Conservation (phyloP, 1,140 invertebrate genomes). For the Drosophila repleta region DNA sequence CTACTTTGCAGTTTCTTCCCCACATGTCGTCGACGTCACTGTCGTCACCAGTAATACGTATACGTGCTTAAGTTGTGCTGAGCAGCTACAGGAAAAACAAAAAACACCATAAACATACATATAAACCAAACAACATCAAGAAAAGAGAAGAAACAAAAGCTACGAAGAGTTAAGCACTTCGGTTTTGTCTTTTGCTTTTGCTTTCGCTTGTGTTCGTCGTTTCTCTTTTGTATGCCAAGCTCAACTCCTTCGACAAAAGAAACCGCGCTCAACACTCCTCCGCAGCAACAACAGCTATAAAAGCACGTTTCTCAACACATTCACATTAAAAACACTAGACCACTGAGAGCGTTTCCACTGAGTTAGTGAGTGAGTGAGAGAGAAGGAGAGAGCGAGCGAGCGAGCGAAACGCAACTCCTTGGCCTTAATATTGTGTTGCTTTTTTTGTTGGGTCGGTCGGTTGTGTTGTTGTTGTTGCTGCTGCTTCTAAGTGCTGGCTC, state of each 20-base stretch:
- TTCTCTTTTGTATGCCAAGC: conserved; percentile 39
- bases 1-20: conserved; percentile 74
- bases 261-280: conserved; percentile 56
- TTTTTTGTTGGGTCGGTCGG: conserved; percentile 13
- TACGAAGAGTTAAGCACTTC: conserved; percentile 50
- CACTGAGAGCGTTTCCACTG: conserved; percentile 11
- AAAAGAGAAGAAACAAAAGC: conserved; percentile 55
- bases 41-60: conserved; percentile 46
- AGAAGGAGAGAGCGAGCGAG: conserved; percentile 14
- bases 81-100: conserved; percentile 44
- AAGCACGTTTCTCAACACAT: conserved; percentile 31
- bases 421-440: conserved; percentile 55
- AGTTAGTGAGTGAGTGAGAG: conserved; percentile 29
- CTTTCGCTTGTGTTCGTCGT: conserved; percentile 41
- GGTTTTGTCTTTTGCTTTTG: conserved; percentile 45
- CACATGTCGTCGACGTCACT: conserved; percentile 54
- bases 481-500: conserved; percentile 28
- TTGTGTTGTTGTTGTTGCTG: conserved; percentile 48
- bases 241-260: conserved; percentile 44
- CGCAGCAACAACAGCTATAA: conserved; percentile 42
- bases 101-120: conserved; percentile 36
- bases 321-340: conserved; percentile 30
- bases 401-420: conserved; percentile 62
- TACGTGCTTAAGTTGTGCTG: conserved; percentile 78
- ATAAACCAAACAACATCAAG: conserved; percentile 60